phyloP scores from a whole-genome alignment of 2,888 invertebrate species.

The Hymenopus coronatus region DNA sequence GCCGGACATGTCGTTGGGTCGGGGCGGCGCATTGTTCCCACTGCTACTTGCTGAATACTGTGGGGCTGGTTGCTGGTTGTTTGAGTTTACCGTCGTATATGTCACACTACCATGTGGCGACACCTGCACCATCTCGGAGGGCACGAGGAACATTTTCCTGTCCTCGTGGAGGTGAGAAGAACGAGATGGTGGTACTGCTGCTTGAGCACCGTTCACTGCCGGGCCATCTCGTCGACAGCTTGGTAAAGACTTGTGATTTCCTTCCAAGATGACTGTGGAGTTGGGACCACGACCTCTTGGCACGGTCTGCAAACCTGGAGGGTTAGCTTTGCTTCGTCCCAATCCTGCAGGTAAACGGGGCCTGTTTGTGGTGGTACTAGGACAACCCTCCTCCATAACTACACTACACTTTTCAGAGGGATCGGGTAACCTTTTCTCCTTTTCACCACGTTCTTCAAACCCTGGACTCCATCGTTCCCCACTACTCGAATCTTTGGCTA shows the following conservation, averaged over 20 bases:
- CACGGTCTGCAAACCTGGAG: conserved; percentile 38
- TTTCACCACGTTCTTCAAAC: conserved; percentile 26
- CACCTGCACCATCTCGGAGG: conserved; percentile 11
- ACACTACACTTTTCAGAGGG: not conserved
- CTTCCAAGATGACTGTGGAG: conserved; percentile 23
- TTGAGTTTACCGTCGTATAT: conserved; percentile 15
- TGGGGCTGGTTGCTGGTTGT: conserved; percentile 20
- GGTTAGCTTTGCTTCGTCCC: conserved; percentile 32
- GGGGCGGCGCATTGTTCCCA: conserved; percentile 25
- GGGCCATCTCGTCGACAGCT: conserved; percentile 27
- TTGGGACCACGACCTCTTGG: conserved; percentile 38
- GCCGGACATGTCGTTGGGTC: conserved; percentile 23
- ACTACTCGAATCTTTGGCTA: conserved; percentile 21
- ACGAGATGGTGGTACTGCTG: conserved; percentile 10
- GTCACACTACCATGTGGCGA: not conserved
- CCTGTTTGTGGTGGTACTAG: conserved; percentile 9
- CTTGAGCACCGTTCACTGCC: conserved; percentile 25
- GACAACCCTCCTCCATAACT: not conserved
- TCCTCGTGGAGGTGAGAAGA: conserved; percentile 23
- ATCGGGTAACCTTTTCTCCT: conserved; percentile 22
- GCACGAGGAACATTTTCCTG: conserved; percentile 20
- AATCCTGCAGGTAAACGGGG: conserved; percentile 19
- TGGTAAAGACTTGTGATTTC: conserved; percentile 25
- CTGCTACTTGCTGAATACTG: conserved; percentile 22
- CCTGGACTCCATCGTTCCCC: conserved; percentile 32